Evolutionary conservation across 2,797 vertebrate genomes (phyloP).

Genomic region (Adelosebastes latens): DNA sequence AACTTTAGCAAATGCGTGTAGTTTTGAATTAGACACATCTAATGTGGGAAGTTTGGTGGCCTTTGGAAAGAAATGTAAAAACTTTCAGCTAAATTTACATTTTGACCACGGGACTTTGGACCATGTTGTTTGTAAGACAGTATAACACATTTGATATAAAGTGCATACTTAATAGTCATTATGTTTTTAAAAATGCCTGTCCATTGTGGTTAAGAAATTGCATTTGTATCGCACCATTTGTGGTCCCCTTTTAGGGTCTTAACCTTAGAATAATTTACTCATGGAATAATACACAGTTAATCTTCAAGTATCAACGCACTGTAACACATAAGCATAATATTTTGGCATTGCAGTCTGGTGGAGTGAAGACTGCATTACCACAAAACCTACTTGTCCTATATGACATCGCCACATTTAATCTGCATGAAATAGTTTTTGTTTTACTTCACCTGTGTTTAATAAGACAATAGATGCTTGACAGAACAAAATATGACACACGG

Average conservation of each 20-base stretch:
- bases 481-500: background rate
- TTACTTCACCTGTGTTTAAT: background rate
- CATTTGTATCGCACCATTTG: background rate
- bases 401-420: background rate
- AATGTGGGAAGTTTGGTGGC: too few species aligned
- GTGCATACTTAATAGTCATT: background rate
- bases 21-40: background rate
- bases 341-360: background rate
- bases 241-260: background rate
- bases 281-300: background rate
- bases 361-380: background rate
- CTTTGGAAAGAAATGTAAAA: too few species aligned
- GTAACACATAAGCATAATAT: background rate
- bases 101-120: background rate
- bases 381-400: background rate
- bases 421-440: background rate
- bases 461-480: background rate
- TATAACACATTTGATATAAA: background rate
- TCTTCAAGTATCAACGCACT: background rate
- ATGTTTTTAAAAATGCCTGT: background rate
- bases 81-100: too few species aligned
- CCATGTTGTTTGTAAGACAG: background rate
- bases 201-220: background rate
- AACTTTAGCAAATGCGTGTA: too few species aligned
- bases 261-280: background rate